Conservation (phyloP, 1,140 invertebrate genomes). For the Thaumetopoea pityocampa region DNA sequence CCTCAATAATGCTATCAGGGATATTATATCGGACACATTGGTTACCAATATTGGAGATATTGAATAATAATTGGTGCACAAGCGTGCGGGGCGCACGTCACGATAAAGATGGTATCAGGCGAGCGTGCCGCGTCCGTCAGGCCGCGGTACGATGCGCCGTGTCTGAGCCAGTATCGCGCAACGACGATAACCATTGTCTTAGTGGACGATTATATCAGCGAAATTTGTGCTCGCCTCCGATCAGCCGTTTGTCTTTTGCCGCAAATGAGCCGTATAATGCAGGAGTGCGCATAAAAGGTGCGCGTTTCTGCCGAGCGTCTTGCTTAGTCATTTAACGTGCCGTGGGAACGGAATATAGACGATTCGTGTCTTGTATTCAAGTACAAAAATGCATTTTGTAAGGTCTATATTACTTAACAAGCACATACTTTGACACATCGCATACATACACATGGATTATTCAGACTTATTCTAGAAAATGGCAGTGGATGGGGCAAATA, state of each 20-base stretch:
- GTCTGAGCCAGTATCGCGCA: slow-evolving; percentile 53
- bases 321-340: slow-evolving; percentile 64
- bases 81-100: slow-evolving; percentile 38
- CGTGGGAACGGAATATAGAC: slow-evolving; percentile 46
- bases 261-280: slow-evolving; percentile 66
- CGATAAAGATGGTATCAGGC: slow-evolving; percentile 59
- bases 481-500: too few relatives aligned
- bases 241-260: slow-evolving; percentile 61
- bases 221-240: slow-evolving; percentile 62
- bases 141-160: slow-evolving; percentile 31
- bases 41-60: slow-evolving; percentile 44
- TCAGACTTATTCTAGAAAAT: too few relatives aligned
- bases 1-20: slow-evolving; percentile 37
- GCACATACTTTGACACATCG: too few relatives aligned
- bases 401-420: too few relatives aligned
- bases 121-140: slow-evolving; percentile 70
- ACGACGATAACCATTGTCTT: slow-evolving; percentile 68
- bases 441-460: too few relatives aligned
- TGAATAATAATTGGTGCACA: slow-evolving; percentile 71
- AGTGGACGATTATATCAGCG: slow-evolving; percentile 61
- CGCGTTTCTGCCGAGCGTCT: slow-evolving; percentile 49
- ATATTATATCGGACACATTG: slow-evolving; percentile 32
- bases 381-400: too few relatives aligned
- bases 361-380: slow-evolving; percentile 6
- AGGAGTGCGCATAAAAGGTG: slow-evolving; percentile 53